Percentiles rank a stretch among this genome's conserved stretches.
These are phyloP conservation scores for Myiothlypis chrysogaster DNA, from an alignment of 2,797 vertebrate genomes.

Conservation along the genomic window DNA sequence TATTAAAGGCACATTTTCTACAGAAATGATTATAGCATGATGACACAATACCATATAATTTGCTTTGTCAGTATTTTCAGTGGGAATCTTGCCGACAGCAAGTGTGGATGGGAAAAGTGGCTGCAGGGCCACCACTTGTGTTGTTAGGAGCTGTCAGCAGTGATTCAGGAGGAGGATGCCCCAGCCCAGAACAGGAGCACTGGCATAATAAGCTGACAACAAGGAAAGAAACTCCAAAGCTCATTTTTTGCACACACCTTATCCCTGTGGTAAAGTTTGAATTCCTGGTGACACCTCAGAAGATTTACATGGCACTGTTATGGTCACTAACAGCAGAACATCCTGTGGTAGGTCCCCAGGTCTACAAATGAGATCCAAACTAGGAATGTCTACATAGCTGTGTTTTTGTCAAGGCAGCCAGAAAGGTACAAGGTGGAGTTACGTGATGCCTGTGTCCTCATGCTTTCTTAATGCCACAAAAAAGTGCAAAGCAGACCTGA, in stretches of 20 bases:
- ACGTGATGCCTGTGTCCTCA: background rate
- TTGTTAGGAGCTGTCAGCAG: background rate
- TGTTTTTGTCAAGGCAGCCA: background rate
- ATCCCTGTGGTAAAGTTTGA: rapidly evolving
- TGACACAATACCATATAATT: slow-evolving; percentile 72
- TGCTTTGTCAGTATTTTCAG: slow-evolving; percentile 48
- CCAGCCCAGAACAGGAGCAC: background rate
- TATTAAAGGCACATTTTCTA: slow-evolving; percentile 85
- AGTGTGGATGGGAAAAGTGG: background rate
- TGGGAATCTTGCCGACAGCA: background rate
- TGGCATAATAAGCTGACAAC: background rate
- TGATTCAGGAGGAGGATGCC: background rate
- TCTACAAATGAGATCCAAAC: background rate
- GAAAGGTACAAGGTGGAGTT: background rate
- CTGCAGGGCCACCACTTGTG: rapidly evolving
- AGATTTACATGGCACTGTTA: background rate
- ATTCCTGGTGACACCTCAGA: background rate
- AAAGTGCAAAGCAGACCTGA: background rate
- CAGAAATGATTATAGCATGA: slow-evolving; percentile 76
- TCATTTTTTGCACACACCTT: background rate
- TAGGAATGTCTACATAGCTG: rapidly evolving
- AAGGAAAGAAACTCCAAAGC: rapidly evolving
- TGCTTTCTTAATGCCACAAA: background rate
- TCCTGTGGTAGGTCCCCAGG: background rate
- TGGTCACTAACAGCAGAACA: background rate